phyloP scores from a whole-genome alignment of 2,113 vertebrate species.

The Anhinga rufa region DNA sequence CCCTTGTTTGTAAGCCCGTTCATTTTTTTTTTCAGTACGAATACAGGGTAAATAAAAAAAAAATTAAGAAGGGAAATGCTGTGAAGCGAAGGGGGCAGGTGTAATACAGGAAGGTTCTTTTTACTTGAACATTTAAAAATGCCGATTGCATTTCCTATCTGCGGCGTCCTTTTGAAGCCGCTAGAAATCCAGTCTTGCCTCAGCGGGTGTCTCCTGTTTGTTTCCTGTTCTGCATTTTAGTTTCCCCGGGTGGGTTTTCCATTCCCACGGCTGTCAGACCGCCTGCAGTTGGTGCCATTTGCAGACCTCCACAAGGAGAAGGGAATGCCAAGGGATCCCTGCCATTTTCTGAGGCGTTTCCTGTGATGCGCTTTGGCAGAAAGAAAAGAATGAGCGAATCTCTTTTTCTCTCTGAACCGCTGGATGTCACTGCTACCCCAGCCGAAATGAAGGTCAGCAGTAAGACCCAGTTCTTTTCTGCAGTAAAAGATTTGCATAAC shows the following conservation, averaged over 20 bases:
- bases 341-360: background rate
- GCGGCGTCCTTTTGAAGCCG: background rate
- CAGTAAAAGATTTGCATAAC: background rate
- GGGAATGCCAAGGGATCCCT: background rate
- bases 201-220: background rate
- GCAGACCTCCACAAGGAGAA: background rate
- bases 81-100: background rate
- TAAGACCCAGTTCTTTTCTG: background rate
- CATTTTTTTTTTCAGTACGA: background rate
- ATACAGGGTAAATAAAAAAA: background rate
- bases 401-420: background rate
- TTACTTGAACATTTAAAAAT: background rate
- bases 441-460: background rate
- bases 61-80: background rate
- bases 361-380: background rate
- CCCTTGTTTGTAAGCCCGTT: background rate
- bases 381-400: background rate
- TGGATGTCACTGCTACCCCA: constrained; percentile 41
- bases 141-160: background rate
- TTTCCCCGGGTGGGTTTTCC: background rate
- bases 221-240: background rate
- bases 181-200: background rate
- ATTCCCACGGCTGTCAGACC: background rate
- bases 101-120: background rate
- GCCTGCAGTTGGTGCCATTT: background rate